Conservation (phyloP, 2,888 invertebrate genomes). For the Eupithecia dodoneata region DNA sequence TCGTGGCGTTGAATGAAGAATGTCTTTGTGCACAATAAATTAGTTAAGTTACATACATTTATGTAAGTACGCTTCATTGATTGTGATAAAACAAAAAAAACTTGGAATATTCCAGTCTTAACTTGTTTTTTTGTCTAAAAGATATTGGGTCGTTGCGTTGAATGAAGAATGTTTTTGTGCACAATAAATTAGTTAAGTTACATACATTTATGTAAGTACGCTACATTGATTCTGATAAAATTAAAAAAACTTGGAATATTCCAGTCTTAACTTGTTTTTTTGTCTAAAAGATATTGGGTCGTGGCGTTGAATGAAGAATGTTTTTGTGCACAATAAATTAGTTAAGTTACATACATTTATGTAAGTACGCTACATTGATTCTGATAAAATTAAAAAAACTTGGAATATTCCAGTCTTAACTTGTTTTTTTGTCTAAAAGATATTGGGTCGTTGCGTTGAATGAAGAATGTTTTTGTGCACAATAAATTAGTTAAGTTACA, state of each 20-base stretch:
- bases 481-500: no score
- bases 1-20: conserved; percentile 58
- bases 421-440: not conserved
- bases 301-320: no score
- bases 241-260: not conserved
- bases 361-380: no score
- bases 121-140: no score
- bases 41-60: conserved; percentile 20
- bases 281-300: not conserved
- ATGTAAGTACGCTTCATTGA: not conserved
- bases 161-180: conserved; percentile 49
- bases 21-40: conserved; percentile 43
- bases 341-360: no score
- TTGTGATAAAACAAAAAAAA: not conserved
- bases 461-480: no score
- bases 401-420: not conserved
- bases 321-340: no score
- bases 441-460: no score
- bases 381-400: no score
- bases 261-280: not conserved
- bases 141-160: conserved; percentile 61
- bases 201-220: not conserved
- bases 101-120: no score
- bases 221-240: not conserved
- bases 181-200: conserved; percentile 35